phyloP scores from a whole-genome alignment of 2,888 invertebrate genomes.

The Noctua fimbriata region DNA sequence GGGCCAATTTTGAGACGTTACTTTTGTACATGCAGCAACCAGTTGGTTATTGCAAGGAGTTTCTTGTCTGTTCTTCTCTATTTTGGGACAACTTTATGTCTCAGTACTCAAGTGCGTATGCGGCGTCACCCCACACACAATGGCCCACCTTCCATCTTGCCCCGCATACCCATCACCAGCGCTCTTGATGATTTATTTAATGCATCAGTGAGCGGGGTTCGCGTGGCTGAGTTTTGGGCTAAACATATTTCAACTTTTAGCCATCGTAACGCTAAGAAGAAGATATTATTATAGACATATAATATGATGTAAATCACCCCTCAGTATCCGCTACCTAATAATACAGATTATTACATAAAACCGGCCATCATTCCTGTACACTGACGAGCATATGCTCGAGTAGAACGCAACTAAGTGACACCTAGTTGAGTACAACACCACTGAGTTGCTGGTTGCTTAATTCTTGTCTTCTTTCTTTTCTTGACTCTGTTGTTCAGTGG shows the following conservation, averaged over 20 bases:
- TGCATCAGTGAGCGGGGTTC: too few species aligned
- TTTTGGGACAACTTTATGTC: too few species aligned
- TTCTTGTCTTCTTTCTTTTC: constrained; percentile 86
- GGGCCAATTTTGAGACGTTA: neutral
- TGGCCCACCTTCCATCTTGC: too few species aligned
- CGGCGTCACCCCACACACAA: too few species aligned
- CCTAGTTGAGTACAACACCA: constrained; percentile 41
- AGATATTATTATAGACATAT: neutral
- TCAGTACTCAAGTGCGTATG: too few species aligned
- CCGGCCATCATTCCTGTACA: constrained; percentile 38
- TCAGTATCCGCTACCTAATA: constrained; percentile 21
- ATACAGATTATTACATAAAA: constrained; percentile 12
- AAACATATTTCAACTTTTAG: too few species aligned
- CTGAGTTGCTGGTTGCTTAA: constrained; percentile 58
- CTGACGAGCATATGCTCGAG: constrained; percentile 29
- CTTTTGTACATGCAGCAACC: neutral
- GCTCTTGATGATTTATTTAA: too few species aligned
- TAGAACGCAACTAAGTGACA: constrained; percentile 45
- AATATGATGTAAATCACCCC: constrained; percentile 20
- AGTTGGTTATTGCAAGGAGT: too few species aligned
- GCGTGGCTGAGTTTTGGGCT: too few species aligned
- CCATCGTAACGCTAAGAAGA: too few species aligned
- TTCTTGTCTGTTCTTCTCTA: neutral
- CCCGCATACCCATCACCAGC: too few species aligned
- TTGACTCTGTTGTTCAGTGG: constrained; percentile 77